phyloP scores from a whole-genome alignment of 92 coral and sea anemone species.

The Pocillopora meandrina region DNA sequence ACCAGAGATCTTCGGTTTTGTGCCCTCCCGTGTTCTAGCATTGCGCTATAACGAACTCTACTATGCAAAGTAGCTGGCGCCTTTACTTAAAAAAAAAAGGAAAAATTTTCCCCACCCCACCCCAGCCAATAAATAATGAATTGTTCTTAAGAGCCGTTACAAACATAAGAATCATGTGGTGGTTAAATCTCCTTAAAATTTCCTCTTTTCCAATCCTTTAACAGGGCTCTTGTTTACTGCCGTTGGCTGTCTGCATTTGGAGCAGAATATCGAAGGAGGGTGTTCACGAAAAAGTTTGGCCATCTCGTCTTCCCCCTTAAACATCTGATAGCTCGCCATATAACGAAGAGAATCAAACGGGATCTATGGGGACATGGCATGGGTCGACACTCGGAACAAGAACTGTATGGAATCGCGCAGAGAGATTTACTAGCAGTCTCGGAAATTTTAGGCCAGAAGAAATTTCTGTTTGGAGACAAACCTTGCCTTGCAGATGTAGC shows the following conservation, averaged over 20 bases:
- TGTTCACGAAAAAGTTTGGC: constrained; percentile 35
- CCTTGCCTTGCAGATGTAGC: constrained; percentile 82
- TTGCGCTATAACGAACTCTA: no score
- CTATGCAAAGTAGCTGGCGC: no score
- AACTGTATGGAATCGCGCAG: constrained; percentile 79
- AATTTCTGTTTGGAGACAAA: constrained; percentile 78
- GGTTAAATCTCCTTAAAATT: no score
- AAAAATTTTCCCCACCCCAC: no score
- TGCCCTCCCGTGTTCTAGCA: no score
- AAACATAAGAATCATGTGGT: no score
- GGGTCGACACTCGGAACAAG: constrained; percentile 86
- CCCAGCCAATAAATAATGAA: no score
- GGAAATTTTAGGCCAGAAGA: constrained; percentile 71
- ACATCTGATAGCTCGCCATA: constrained; percentile 44
- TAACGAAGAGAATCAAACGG: constrained; percentile 56
- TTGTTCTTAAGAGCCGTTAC: no score
- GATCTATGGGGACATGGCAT: constrained; percentile 82
- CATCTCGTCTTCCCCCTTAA: constrained; percentile 57
- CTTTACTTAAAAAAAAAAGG: no score
- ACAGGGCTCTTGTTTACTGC: constrained; percentile 75
- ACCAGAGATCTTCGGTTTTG: no score
- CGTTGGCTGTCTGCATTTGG: constrained; percentile 74
- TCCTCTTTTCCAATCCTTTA: not conserved
- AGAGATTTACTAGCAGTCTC: constrained; percentile 83
- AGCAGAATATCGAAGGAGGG: constrained; percentile 31